Base-by-base conservation (phyloP, 2,888 invertebrate genomes). In the Helleia helle region DNA sequence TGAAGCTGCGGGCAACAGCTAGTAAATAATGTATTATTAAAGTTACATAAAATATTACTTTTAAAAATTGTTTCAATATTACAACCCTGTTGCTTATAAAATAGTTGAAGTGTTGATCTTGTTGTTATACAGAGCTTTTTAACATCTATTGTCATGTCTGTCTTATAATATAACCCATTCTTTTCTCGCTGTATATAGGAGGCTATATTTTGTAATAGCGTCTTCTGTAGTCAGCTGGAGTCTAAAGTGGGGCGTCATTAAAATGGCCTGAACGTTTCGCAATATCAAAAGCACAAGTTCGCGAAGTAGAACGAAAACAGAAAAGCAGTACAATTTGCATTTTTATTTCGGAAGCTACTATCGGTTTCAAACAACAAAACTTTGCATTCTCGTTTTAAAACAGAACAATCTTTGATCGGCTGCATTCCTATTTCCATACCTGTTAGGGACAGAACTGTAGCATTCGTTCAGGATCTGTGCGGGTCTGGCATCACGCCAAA, bases 371-470 rank as follows among this genome's bases (percentile, higher is more conserved):
- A 68, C 65, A 67, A 64, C 68, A 65, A 66, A 73, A 73, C 62
- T 71, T 74, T 65, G 62, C 60, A 60, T 69, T 66, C 65, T 63
- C 53, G 56, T 70, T 73, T 67, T 65, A 59, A 68, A 74, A 70
- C 65, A 67, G 66, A 67, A 56, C 69, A 72, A 72, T 75, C 70
- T 75, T 70, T 75, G 77, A 79, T 75, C 74, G 73, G 69, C 58
- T 62, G 58, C 54, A 55, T 60, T 62, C 56, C 51, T 58, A 46
- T 59, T 61, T 61, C 53, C 55, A 56, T 66, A 68, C 60, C 62
- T 63, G 58, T 58, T 47, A 54, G 53, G 39, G 36, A 27, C 25
- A 31, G 38, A 52, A 55, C 43, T 47, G 54, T 44, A 42, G 49
- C 39, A 40, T 47, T 46, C 48, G 41, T 48, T 49, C 45, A 38